A percentile compares a stretch with the other conserved stretches of the same genome.
These are phyloP conservation scores for Sandelia bainsii DNA, from an alignment of 2,797 vertebrate genomes.

Conservation along the genomic window DNA sequence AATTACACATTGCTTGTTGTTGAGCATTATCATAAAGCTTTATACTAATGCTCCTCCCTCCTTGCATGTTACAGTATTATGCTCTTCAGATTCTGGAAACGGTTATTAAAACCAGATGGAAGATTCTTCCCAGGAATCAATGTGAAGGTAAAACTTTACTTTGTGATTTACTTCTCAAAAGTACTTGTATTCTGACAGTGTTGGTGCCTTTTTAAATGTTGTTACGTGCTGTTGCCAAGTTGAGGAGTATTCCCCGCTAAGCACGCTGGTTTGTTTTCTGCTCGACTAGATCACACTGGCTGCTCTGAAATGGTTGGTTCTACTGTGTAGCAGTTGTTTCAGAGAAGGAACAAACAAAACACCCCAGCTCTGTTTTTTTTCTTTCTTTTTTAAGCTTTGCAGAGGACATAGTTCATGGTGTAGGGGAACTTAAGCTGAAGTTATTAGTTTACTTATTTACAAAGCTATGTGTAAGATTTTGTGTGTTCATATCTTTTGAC, in stretches of 20 bases:
- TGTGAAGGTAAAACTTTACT: slow-evolving; percentile 91
- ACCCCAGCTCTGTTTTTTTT: slow-evolving; percentile 6
- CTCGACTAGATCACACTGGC: slow-evolving; percentile 64
- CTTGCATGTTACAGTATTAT: slow-evolving; percentile 97
- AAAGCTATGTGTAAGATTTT: neutral
- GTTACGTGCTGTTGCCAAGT: slow-evolving; percentile 78
- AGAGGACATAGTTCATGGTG: slow-evolving; percentile 22
- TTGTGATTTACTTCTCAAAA: slow-evolving; percentile 17
- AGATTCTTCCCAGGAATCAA: slow-evolving; percentile 98
- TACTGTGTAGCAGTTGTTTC: slow-evolving; percentile 57
- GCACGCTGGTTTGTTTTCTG: slow-evolving; percentile 77
- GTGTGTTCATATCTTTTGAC: too few relatives aligned
- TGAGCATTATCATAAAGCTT: slow-evolving; percentile 25
- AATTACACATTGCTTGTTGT: slow-evolving; percentile 67
- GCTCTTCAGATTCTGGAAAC: slow-evolving; percentile 99
- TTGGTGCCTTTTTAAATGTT: slow-evolving; percentile 69
- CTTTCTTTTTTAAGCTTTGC: slow-evolving; percentile 31
- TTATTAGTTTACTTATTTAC: slow-evolving; percentile 3
- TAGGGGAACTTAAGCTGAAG: neutral
- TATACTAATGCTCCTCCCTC: slow-evolving; percentile 73
- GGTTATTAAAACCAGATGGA: slow-evolving; percentile 99
- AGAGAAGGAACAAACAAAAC: slow-evolving; percentile 53
- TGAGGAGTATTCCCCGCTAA: slow-evolving; percentile 66
- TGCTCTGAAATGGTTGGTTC: slow-evolving; percentile 58
- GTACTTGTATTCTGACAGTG: slow-evolving; percentile 64